A percentile compares a stretch with the other conserved stretches of the same genome.
Evolutionary conservation across 2,113 vertebrate genomes (phyloP).

Genomic region (Chaetura pelagica): DNA sequence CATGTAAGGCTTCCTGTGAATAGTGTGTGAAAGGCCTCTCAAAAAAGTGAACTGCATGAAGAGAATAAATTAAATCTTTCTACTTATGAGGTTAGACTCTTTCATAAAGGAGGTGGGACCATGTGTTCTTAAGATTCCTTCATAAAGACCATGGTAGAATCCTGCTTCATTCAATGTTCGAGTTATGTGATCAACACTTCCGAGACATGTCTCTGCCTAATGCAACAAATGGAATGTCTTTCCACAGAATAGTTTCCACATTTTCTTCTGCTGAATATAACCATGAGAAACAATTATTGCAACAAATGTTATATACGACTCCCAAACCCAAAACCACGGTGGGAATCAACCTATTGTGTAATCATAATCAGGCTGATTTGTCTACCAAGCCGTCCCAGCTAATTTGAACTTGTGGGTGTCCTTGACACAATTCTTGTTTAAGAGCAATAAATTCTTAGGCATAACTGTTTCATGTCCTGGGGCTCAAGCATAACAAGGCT

Average conservation of each 20-base stretch:
- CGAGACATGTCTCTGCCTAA: background rate
- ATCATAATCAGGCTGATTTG: background rate
- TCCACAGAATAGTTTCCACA: background rate
- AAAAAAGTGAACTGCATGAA: background rate
- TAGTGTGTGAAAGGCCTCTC: background rate
- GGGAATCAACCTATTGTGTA: background rate
- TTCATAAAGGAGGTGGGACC: background rate
- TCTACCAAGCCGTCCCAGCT: rapidly evolving
- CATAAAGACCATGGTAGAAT: background rate
- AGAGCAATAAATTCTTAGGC: background rate
- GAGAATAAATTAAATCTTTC: background rate
- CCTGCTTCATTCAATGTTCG: background rate
- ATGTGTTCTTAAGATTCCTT: background rate
- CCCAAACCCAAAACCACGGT: background rate
- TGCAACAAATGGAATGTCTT: background rate
- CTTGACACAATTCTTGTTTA: background rate
- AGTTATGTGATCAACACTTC: background rate
- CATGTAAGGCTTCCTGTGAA: rapidly evolving
- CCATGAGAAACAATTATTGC: background rate
- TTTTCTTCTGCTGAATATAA: background rate
- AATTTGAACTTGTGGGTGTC: background rate
- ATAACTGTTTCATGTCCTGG: background rate
- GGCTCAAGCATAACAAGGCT: background rate
- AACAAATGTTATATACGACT: background rate
- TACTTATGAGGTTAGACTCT: background rate